phyloP scores from a whole-genome alignment of 2,797 vertebrate species.

The Sciurus carolinensis region DNA sequence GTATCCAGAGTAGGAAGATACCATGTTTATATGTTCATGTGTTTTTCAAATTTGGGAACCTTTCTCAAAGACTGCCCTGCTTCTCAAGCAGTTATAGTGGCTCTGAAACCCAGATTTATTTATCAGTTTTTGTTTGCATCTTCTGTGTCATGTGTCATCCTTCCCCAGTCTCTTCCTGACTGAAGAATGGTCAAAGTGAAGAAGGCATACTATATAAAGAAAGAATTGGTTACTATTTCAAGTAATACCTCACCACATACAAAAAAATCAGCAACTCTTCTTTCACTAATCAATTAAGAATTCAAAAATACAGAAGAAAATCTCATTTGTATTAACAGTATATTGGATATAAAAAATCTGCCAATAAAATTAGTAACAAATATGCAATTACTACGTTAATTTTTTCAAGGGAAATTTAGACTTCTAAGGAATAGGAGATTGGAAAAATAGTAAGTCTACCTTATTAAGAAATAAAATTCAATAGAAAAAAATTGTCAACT shows the following conservation, averaged over 20 bases:
- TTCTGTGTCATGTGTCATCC: not conserved
- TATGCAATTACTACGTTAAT: not conserved
- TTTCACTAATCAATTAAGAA: not conserved
- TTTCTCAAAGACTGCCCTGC: not conserved
- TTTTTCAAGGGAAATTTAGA: not conserved
- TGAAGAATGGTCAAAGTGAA: not conserved
- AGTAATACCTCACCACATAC: not conserved
- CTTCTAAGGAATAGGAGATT: not conserved
- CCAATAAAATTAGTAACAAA: not conserved
- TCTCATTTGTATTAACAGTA: not conserved
- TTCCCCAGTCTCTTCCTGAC: not conserved
- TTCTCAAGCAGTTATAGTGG: not conserved
- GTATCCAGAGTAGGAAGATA: not conserved
- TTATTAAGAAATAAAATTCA: not conserved
- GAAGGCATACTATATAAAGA: not conserved
- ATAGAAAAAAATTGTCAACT: not conserved
- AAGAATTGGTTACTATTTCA: not conserved
- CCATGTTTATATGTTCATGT: not conserved
- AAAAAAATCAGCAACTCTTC: not conserved
- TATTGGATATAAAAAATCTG: not conserved
- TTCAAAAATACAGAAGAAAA: not conserved
- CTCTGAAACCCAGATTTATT: not conserved
- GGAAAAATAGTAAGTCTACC: not conserved
- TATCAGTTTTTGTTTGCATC: not conserved
- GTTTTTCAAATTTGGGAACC: not conserved